These are phyloP conservation scores for Pararge aegeria DNA, from an alignment of 1,140 invertebrate species.

Conservation along the genomic window DNA sequence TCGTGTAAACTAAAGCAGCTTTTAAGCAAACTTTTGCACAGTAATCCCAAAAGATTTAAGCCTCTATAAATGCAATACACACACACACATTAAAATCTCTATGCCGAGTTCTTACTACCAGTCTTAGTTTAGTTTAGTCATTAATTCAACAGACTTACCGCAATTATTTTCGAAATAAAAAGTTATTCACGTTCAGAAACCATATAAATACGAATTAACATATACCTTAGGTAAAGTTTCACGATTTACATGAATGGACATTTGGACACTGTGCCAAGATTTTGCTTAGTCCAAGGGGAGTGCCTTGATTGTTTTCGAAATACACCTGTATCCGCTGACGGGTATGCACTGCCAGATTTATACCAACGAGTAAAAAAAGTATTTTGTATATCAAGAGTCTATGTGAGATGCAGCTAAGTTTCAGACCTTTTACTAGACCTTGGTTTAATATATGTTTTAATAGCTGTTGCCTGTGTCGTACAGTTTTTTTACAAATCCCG, in stretches of 20 bases:
- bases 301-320: constrained; percentile 41
- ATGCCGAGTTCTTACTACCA: too few relatives aligned
- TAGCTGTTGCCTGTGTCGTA: too few relatives aligned
- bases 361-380: constrained; percentile 44
- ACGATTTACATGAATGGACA: constrained; percentile 21
- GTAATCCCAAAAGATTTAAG: too few relatives aligned
- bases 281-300: constrained; percentile 28
- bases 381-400: background rate
- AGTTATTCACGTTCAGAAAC: background rate
- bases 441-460: background rate
- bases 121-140: too few relatives aligned
- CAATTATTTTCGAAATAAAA: too few relatives aligned
- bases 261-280: constrained; percentile 28
- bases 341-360: constrained; percentile 57
- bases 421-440: background rate
- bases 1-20: too few relatives aligned
- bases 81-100: too few relatives aligned
- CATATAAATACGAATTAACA: background rate
- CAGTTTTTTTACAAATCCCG: too few relatives aligned
- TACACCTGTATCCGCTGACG: constrained; percentile 67
- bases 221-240: background rate
- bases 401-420: background rate
- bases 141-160: too few relatives aligned
- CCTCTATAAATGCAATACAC: too few relatives aligned
- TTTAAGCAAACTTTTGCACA: too few relatives aligned